Percentiles rank a stretch among this genome's conserved stretches.
phyloP scores from a whole-genome alignment of 2,113 vertebrate genomes.

The Sarotherodon lohbergeri region DNA sequence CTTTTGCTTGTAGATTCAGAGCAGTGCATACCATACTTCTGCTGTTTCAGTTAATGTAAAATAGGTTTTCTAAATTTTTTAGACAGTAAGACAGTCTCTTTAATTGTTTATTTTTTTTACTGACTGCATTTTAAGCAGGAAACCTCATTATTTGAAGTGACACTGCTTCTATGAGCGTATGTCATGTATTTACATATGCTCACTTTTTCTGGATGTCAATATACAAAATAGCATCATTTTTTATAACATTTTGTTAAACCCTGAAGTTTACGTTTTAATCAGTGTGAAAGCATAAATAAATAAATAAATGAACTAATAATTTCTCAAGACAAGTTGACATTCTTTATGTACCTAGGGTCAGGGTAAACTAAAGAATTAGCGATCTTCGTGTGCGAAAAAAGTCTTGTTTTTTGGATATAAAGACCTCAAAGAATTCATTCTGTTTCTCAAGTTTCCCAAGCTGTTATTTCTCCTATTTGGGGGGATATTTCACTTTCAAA shows the following conservation, averaged over 20 bases:
- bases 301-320: neutral
- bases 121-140: neutral
- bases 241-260: neutral
- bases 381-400: neutral
- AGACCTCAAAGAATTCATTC: neutral
- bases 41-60: neutral
- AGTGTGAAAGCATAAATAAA: neutral
- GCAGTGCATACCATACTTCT: neutral
- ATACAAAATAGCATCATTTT: neutral
- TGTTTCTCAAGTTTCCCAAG: neutral
- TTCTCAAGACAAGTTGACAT: neutral
- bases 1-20: slow-evolving; percentile 16
- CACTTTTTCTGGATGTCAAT: neutral
- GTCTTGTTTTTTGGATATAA: neutral
- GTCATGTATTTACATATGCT: neutral
- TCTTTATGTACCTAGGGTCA: neutral
- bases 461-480: neutral
- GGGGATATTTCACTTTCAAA: neutral
- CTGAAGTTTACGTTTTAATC: neutral
- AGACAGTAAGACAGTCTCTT: neutral
- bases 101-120: neutral
- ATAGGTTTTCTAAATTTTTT: neutral
- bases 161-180: neutral
- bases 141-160: neutral
- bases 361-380: neutral